Percentiles rank a stretch among this genome's conserved stretches.
Conservation (phyloP, 2,797 vertebrate species). For the Argentina silus region DNA sequence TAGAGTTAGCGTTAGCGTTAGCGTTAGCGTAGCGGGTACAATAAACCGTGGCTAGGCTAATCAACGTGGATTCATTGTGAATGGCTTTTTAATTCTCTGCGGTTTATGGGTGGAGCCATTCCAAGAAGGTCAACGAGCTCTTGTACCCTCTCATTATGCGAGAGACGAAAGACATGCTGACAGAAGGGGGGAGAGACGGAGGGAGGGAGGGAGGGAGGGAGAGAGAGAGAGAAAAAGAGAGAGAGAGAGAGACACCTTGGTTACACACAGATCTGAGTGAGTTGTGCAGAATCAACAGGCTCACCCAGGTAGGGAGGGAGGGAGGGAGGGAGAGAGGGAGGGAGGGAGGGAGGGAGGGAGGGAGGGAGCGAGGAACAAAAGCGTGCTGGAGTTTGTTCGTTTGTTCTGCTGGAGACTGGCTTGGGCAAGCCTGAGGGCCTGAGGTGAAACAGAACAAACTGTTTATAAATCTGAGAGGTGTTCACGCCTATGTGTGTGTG, state of each 20-base stretch:
- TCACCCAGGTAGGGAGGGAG: conserved; percentile 30
- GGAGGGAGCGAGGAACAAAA: conserved; percentile 35
- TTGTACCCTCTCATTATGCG: conserved; percentile 53
- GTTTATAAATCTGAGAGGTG: conserved; percentile 35
- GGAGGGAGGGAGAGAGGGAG: neutral
- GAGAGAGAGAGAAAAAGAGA: conserved; percentile 22
- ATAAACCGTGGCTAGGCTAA: conserved; percentile 33
- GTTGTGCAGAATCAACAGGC: conserved; percentile 48
- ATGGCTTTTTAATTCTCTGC: conserved; percentile 34
- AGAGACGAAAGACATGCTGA: conserved; percentile 45
- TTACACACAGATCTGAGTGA: conserved; percentile 46
- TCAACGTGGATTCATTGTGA: conserved; percentile 27
- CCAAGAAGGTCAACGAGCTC: conserved; percentile 52
- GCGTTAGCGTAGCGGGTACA: conserved; percentile 29
- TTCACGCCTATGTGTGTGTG: neutral
- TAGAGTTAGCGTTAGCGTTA: too few relatives aligned
- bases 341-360: conserved; percentile 10
- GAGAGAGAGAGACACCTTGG: conserved; percentile 43
- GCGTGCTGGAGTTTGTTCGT: conserved; percentile 38
- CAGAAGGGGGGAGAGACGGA: conserved; percentile 39
- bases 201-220: conserved; percentile 20
- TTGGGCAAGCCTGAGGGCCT: conserved; percentile 35
- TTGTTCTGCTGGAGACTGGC: conserved; percentile 27
- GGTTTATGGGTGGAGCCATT: conserved; percentile 42
- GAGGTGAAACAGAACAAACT: conserved; percentile 11